Evolutionary conservation across 2,797 vertebrate genomes (phyloP).

Genomic region (Nyctibius grandis): DNA sequence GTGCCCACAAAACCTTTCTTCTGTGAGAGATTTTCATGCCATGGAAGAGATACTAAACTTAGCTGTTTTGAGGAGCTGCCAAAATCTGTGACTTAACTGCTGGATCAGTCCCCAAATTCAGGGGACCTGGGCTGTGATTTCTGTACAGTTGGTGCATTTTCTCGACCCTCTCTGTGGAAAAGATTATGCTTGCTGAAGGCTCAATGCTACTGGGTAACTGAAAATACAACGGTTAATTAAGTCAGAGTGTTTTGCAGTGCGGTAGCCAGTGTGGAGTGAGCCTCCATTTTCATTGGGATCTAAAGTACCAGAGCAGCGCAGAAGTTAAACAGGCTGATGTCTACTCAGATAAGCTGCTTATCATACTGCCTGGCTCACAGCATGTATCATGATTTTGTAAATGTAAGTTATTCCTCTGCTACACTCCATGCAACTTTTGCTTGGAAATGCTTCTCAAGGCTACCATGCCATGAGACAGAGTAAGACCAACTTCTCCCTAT

Average conservation of each 20-base stretch:
- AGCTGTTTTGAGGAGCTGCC: not conserved
- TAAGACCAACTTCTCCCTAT: not conserved
- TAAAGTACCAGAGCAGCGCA: not conserved
- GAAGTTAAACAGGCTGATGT: not conserved
- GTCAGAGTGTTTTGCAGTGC: not conserved
- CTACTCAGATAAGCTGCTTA: not conserved
- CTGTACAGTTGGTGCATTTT: not conserved
- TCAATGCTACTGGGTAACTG: not conserved
- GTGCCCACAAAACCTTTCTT: not conserved
- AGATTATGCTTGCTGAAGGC: not conserved
- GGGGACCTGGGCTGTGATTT: not conserved
- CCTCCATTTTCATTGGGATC: not conserved
- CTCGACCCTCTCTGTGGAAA: not conserved
- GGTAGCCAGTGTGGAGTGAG: not conserved
- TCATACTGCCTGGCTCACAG: not conserved
- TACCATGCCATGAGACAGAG: not conserved
- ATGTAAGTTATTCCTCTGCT: not conserved
- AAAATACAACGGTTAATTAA: not conserved
- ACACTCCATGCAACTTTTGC: not conserved
- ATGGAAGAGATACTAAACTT: not conserved
- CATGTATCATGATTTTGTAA: not conserved
- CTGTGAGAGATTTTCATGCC: not conserved
- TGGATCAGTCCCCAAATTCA: not conserved
- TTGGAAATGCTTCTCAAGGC: not conserved
- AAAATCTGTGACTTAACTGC: not conserved